Evolutionary conservation across 35 echinoderm and acorn worm genomes (phyloP), one percentile per base, ranked within the genome.

Genomic region (Apostichopus japonicus): DNA sequence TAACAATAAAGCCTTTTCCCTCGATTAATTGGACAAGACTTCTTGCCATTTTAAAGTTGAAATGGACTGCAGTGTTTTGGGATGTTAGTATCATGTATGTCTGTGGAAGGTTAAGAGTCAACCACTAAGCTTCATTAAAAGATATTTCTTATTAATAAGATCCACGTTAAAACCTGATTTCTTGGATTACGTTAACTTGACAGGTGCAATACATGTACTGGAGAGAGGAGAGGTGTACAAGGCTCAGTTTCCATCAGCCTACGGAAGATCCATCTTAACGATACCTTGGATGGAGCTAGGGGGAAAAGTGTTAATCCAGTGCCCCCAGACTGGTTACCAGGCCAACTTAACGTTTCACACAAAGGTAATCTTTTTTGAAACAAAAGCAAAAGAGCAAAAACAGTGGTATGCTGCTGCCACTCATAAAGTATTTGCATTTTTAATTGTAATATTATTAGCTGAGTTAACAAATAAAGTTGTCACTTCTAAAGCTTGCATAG

Each of bases 271-370:
- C 0, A 99, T 99, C 65, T 91, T 99, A 15, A 99, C 97, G 24
- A 92, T 96, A 58, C 97, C 97, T 15, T 99, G 97, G 95, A 99
- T 99, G 97, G 97, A 99, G 90, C 79, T 99, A 15, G 95, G 97
- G 4, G 97, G 97, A 5, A 94, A 93, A 79, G 91, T 94, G 25
- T 94, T 77, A 5, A 94, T 99, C 51, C 93, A 94, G 21, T 99
- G 97, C 73, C 67, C 95, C 51, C 93, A 96, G 89, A 91, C 97
- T 10, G 93, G 93, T 54, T 96, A 95, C 81, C 93, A 93, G 78
- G 93, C 91, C 79, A 78, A 91, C 14, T 87, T 99, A 16, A 96
- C 95, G 9, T 99, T 98, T 87, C 97, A 96, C 21, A 99, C 97
- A 73, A 70, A 90, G 65, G 77, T 67, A 77, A 33, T 11, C 55